Evolutionary conservation across 2,888 invertebrate genomes (phyloP).

Genomic region (Amphipyra berbera): DNA sequence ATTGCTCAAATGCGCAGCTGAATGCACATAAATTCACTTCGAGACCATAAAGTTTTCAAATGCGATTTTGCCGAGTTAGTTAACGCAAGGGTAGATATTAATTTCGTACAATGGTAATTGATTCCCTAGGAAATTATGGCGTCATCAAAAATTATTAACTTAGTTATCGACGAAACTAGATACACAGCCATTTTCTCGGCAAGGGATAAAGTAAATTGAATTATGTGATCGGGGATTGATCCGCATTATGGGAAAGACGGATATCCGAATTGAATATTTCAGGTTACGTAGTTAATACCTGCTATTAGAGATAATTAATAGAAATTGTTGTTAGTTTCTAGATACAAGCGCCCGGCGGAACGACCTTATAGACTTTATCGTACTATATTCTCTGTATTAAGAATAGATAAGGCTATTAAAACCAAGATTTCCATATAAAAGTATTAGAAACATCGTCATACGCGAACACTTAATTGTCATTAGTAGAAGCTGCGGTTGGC

Average conservation of each 20-base stretch:
- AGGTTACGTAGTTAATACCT: slow-evolving; percentile 39
- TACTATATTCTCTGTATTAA: too few species aligned
- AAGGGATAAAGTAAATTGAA: slow-evolving; percentile 81
- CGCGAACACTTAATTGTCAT: too few species aligned
- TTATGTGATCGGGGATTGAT: slow-evolving; percentile 79
- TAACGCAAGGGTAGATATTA: slow-evolving; percentile 20
- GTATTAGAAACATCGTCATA: too few species aligned
- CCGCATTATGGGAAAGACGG: slow-evolving; percentile 68
- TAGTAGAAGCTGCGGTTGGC: too few species aligned
- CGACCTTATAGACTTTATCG: neutral
- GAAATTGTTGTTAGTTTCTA: slow-evolving; percentile 32
- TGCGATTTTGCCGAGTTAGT: slow-evolving; percentile 16
- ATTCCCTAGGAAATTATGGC: slow-evolving; percentile 70
- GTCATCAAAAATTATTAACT: slow-evolving; percentile 80
- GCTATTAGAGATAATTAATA: slow-evolving; percentile 34
- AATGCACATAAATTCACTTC: slow-evolving; percentile 31
- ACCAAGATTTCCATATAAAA: too few species aligned
- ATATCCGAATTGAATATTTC: slow-evolving; percentile 66
- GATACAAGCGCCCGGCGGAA: neutral
- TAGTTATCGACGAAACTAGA: slow-evolving; percentile 76
- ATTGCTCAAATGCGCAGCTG: slow-evolving; percentile 13
- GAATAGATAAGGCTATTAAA: too few species aligned
- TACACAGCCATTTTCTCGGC: slow-evolving; percentile 76
- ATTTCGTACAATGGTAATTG: slow-evolving; percentile 53
- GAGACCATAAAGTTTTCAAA: slow-evolving; percentile 28